Evolutionary conservation across 2,113 vertebrate species (phyloP).

Genomic region (Equus quagga): DNA sequence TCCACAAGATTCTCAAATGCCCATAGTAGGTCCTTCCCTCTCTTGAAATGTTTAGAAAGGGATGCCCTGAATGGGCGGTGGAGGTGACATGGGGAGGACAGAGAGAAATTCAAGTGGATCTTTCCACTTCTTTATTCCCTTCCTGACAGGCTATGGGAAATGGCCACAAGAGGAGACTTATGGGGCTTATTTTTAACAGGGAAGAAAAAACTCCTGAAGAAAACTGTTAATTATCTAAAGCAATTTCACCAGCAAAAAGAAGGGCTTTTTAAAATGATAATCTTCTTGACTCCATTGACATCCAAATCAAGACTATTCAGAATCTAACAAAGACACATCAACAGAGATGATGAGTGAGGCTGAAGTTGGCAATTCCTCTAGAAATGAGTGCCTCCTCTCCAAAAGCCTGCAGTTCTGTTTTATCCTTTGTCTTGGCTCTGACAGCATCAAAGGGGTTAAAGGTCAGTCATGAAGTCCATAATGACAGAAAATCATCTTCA

Average conservation of each 20-base stretch:
- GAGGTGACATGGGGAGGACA: accelerated
- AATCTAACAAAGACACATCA: conserved; percentile 70
- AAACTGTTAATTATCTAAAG: conserved; percentile 36
- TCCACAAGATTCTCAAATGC: neutral
- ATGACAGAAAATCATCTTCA: neutral
- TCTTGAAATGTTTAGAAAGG: neutral
- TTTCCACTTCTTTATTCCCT: neutral
- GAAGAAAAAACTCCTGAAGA: neutral
- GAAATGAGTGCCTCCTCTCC: neutral
- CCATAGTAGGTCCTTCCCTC: neutral
- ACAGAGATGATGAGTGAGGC: conserved; percentile 62
- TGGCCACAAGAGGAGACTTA: neutral
- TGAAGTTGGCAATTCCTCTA: neutral
- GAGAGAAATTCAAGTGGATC: neutral
- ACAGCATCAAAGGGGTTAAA: neutral
- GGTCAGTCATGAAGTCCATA: too few relatives aligned
- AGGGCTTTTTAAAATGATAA: conserved; percentile 41
- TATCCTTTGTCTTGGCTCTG: neutral
- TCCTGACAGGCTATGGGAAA: neutral
- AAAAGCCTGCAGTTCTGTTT: neutral
- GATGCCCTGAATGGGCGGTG: neutral
- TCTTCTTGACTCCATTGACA: conserved; percentile 61
- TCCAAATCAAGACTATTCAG: conserved; percentile 73
- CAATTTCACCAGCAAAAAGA: neutral
- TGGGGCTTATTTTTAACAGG: neutral